These are phyloP conservation scores for Tetheella fluctuosa DNA, from an alignment of 2,888 invertebrate genomes.

Conservation along the genomic window DNA sequence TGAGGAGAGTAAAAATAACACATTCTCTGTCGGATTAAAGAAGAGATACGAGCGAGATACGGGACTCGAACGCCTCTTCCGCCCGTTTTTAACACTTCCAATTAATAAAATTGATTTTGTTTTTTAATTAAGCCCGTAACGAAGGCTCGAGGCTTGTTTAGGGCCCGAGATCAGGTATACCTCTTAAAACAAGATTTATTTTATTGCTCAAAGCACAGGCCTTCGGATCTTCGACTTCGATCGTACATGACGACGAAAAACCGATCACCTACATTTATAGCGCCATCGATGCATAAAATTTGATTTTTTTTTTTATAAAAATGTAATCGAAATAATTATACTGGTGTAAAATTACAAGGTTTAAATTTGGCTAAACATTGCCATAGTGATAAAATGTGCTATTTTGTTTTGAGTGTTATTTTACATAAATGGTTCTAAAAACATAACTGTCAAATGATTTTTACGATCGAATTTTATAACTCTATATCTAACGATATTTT, in stretches of 20 bases:
- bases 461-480: slow-evolving; percentile 6
- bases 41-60: slow-evolving; percentile 82
- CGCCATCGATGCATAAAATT: slow-evolving; percentile 60
- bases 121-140: slow-evolving; percentile 82
- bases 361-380: slow-evolving; percentile 55
- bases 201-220: slow-evolving; percentile 77
- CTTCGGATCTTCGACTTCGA: slow-evolving; percentile 59
- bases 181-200: slow-evolving; percentile 81
- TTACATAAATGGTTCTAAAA: slow-evolving; percentile 7
- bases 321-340: slow-evolving; percentile 57
- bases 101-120: slow-evolving; percentile 85
- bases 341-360: slow-evolving; percentile 53
- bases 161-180: slow-evolving; percentile 72
- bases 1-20: slow-evolving; percentile 83
- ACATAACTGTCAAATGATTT: slow-evolving; percentile 8
- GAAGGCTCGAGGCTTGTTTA: slow-evolving; percentile 75
- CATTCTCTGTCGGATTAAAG: slow-evolving; percentile 83
- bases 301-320: slow-evolving; percentile 61
- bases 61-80: slow-evolving; percentile 74
- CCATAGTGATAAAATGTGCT: slow-evolving; percentile 34
- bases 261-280: slow-evolving; percentile 65
- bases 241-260: slow-evolving; percentile 56
- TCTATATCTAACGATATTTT: slow-evolving; percentile 11
- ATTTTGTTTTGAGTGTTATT: slow-evolving; percentile 21
- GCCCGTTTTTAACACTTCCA: slow-evolving; percentile 84